A percentile compares a stretch with the other conserved stretches of the same genome.
These are phyloP conservation scores for Drosophila nr. perissopoda DNA, from an alignment of 2,888 invertebrate genomes.

Conservation along the genomic window DNA sequence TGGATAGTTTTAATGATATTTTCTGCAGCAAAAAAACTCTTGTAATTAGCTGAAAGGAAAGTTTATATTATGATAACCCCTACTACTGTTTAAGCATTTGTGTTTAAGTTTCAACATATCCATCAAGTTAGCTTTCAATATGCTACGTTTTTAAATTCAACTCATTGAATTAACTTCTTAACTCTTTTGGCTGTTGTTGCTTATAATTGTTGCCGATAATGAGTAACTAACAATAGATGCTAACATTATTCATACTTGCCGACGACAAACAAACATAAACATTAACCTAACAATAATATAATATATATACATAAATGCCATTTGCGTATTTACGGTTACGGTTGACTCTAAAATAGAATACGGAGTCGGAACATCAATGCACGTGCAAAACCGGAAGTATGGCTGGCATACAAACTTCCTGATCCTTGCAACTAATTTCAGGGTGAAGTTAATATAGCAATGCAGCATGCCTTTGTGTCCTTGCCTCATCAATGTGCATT, in stretches of 20 bases:
- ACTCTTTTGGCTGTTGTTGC: neutral
- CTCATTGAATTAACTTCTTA: neutral
- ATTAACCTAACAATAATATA: neutral
- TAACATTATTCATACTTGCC: neutral
- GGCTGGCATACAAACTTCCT: constrained; percentile 9
- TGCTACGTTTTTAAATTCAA: neutral
- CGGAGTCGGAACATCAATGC: neutral
- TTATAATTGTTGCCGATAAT: neutral
- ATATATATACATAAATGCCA: neutral
- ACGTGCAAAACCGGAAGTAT: neutral
- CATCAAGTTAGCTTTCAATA: neutral
- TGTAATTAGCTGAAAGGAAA: constrained; percentile 20
- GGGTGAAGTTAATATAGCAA: neutral
- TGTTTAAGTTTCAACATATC: too few relatives aligned
- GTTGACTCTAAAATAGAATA: neutral
- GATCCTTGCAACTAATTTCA: neutral
- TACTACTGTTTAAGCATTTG: neutral
- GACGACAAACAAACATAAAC: neutral
- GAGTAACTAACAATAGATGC: neutral
- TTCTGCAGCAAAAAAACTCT: constrained; percentile 2
- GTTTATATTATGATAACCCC: neutral
- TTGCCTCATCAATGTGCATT: neutral
- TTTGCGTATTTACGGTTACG: neutral
- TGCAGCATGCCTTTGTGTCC: neutral
- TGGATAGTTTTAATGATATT: constrained; percentile 22